phyloP scores from a whole-genome alignment of 1,140 invertebrate genomes.

The Gonatopus flavifemur region DNA sequence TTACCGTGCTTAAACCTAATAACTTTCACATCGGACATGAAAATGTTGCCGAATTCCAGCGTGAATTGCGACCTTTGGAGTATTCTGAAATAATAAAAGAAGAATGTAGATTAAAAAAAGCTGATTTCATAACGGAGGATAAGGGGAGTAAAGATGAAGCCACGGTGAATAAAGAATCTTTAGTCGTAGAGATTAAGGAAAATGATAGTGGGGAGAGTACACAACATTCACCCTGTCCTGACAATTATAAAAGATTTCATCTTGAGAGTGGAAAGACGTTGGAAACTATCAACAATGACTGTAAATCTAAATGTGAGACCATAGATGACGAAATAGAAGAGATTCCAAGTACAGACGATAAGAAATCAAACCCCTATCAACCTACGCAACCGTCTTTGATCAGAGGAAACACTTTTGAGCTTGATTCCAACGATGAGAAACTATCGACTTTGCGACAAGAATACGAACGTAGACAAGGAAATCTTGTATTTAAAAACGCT shows the following conservation, averaged over 20 bases:
- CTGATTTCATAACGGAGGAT: conserved; percentile 27
- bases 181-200: conserved; percentile 53
- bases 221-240: conserved; percentile 51
- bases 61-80: conserved; percentile 42
- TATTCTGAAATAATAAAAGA: conserved; percentile 38
- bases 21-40: conserved; percentile 33
- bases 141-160: conserved; percentile 20
- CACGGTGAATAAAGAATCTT: conserved; percentile 45
- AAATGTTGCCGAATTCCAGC: conserved; percentile 36
- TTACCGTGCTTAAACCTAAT: conserved; percentile 18
- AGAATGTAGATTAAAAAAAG: conserved; percentile 35
- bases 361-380: conserved; percentile 3
- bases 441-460: conserved; percentile 57
- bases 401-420: conserved; percentile 59
- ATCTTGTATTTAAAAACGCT: conserved; percentile 62
- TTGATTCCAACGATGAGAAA: conserved; percentile 54
- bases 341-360: not conserved
- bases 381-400: conserved; percentile 47
- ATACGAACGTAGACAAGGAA: conserved; percentile 64
- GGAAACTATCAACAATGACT: conserved; percentile 5
- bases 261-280: too few relatives aligned
- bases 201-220: conserved; percentile 53
- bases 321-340: not conserved
- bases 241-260: conserved; percentile 37
- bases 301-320: not conserved